These are phyloP conservation scores for Scomber scombrus DNA, from an alignment of 2,113 vertebrate genomes.

Conservation along the genomic window DNA sequence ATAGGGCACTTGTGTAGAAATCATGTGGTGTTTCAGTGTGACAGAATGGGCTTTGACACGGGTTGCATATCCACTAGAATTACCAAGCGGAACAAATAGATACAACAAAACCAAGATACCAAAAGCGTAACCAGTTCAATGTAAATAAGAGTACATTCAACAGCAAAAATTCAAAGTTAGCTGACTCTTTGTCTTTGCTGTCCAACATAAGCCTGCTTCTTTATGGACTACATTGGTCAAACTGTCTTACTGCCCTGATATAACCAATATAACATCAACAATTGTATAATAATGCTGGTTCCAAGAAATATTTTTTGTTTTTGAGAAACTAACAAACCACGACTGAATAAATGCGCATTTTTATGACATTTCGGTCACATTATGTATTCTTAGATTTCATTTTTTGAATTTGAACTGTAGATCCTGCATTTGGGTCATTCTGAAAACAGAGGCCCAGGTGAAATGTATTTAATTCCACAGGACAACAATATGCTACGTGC, in stretches of 20 bases:
- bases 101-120: not conserved
- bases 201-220: not conserved
- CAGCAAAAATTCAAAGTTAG: not conserved
- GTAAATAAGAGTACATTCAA: not conserved
- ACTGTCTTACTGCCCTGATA: not conserved
- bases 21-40: not conserved
- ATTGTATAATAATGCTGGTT: not conserved
- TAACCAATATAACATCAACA: not conserved
- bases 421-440: not conserved
- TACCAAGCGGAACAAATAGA: not conserved
- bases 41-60: not conserved
- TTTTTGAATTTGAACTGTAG: not conserved
- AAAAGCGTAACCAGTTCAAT: not conserved
- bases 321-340: too few relatives aligned
- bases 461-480: not conserved
- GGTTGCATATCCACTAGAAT: not conserved
- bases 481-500: not conserved
- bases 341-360: not conserved
- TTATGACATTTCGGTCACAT: slow-evolving; percentile 1
- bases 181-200: not conserved
- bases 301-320: not conserved
- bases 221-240: not conserved
- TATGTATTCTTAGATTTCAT: not conserved
- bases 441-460: not conserved
- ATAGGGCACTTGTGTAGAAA: slow-evolving; percentile 44